Evolutionary conservation across 2,797 vertebrate genomes (phyloP).

Genomic region (Malurus leucopterus): DNA sequence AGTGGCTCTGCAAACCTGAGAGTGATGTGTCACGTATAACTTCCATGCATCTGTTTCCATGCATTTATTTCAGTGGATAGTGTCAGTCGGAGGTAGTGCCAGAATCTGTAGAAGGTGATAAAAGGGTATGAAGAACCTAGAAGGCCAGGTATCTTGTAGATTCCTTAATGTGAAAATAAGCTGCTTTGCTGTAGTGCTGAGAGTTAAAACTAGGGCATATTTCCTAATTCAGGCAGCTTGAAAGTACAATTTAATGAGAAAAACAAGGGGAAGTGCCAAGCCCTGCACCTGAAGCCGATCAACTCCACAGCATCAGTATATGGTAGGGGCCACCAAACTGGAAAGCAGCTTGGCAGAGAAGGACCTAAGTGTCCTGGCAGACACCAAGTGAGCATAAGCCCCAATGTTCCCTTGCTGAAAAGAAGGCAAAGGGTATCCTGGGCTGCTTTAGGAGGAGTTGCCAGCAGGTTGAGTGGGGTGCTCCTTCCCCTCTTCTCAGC

Average conservation of each 20-base stretch:
- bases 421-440: background rate
- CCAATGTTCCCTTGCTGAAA: background rate
- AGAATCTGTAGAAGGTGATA: background rate
- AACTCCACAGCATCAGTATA: background rate
- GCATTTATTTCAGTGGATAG: background rate
- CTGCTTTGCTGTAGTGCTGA: background rate
- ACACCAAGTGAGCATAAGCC: background rate
- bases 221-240: background rate
- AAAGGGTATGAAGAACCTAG: background rate
- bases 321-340: background rate
- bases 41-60: background rate
- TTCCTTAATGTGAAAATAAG: background rate
- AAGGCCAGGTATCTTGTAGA: background rate
- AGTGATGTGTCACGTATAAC: background rate
- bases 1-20: background rate
- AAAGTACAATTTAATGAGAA: background rate
- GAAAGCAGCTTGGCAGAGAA: background rate
- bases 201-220: background rate
- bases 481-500: background rate
- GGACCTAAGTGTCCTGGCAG: background rate
- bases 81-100: background rate
- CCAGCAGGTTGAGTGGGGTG: background rate
- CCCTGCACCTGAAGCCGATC: background rate
- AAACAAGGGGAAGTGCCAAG: background rate
- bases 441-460: background rate